Evolutionary conservation across 2,888 invertebrate species (phyloP).

Genomic region (Drosophila lutescens): DNA sequence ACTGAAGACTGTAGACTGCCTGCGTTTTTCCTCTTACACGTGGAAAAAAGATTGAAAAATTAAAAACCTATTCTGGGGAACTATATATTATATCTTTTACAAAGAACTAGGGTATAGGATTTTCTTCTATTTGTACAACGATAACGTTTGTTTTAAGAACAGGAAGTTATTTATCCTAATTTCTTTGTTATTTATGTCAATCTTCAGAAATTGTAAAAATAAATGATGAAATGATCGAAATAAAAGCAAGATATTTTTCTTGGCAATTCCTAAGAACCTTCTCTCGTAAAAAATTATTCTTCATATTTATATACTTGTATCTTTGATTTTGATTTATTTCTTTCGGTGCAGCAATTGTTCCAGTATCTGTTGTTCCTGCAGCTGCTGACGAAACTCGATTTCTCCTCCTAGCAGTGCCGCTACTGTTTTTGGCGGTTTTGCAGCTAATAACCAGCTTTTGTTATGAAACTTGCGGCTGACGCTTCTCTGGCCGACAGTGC

Average conservation of each 20-base stretch:
- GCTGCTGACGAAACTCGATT: constrained; percentile 29
- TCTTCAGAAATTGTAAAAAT: too few relatives aligned
- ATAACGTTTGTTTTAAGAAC: too few relatives aligned
- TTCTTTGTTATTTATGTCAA: too few relatives aligned
- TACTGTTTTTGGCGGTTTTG: constrained; percentile 51
- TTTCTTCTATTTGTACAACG: too few relatives aligned
- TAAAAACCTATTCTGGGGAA: neutral
- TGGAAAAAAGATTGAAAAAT: neutral
- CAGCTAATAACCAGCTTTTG: constrained; percentile 52
- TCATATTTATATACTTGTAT: too few relatives aligned
- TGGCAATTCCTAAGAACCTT: too few relatives aligned
- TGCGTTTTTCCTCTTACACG: neutral
- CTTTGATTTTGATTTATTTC: neutral
- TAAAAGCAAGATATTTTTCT: too few relatives aligned
- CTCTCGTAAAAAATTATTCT: too few relatives aligned
- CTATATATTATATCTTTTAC: too few relatives aligned
- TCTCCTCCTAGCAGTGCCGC: constrained; percentile 10
- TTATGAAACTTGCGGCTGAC: constrained; percentile 48
- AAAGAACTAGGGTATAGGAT: too few relatives aligned
- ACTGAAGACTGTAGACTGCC: constrained; percentile 1
- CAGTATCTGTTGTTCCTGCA: constrained; percentile 19
- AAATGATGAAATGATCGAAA: too few relatives aligned
- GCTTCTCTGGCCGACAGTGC: constrained; percentile 3
- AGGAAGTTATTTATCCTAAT: too few relatives aligned
- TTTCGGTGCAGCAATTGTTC: constrained; percentile 18